Evolutionary conservation across 2,797 vertebrate species (phyloP), one percentile per base, ranked within the genome.

Genomic region (Spinus pinus): DNA sequence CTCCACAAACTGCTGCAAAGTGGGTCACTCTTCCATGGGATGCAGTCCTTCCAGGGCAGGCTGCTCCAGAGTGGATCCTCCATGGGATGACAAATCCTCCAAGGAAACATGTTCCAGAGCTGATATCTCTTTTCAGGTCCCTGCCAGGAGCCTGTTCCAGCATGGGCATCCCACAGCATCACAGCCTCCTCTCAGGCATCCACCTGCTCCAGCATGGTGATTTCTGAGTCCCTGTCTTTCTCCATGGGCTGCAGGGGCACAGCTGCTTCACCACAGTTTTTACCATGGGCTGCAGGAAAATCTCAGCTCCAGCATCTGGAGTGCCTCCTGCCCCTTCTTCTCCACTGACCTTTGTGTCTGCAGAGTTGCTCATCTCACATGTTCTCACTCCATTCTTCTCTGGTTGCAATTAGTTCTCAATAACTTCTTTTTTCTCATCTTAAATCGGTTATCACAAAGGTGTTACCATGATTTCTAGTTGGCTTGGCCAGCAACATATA

Each of bases 161-260:
- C 16, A 39, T 0, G 0, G 16, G 20, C 20, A 7, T 69, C 30
- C 24, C 47, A 53, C 6, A 33, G 24, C 24, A 41, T 69, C 72
- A 53, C 47, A 77, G 28, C 16, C 16, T 46, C 35, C 47, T 28
- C 39, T 37, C 71, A 75, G 28, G 24, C 54, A 77, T 21, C 39
- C 28, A 51, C 24, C 33, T 28, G 21, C 33, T 69, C 33, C 33
- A 33, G 39, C 5, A 6, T 22, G 46, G 31, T 27, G 2, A 8
- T 35, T 4, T 64, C 58, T 33, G 30, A 2, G 24, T 18, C 31
- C 25, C 14, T 1, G 1, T 39, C 1, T 1, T 2, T 2, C 49
- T 20, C 11, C 51, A 37, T 7, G 37, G 25, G 28, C 54, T 53
- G 28, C 46, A 84, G 44, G 13, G 51, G 6, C 42, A 57, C 44